Percentiles rank a stretch among this genome's conserved stretches.
These are phyloP conservation scores for Drosophila niveifrons DNA, from an alignment of 2,888 invertebrate genomes.

Conservation along the genomic window DNA sequence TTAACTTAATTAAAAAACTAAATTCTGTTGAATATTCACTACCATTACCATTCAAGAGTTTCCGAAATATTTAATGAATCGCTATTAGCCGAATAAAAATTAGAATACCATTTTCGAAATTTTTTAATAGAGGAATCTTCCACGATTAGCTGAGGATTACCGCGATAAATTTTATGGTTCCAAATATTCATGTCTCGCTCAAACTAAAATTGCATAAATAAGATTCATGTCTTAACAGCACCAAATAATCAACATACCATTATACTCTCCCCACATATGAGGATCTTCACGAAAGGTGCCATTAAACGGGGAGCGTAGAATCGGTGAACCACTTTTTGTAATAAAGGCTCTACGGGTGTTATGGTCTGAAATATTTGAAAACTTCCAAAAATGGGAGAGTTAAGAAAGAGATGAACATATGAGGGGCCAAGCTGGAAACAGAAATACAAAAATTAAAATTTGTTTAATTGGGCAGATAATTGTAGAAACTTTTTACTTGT, in stretches of 20 bases:
- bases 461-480: background rate
- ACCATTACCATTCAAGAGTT: slow-evolving; percentile 22
- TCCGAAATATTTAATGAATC: slow-evolving; percentile 73
- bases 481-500: slow-evolving; percentile 26
- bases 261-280: slow-evolving; percentile 89
- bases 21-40: too few relatives aligned
- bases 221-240: background rate
- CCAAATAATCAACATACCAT: slow-evolving; percentile 86
- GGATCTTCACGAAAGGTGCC: slow-evolving; percentile 88
- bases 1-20: too few relatives aligned
- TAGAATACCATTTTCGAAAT: slow-evolving; percentile 93
- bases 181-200: slow-evolving; percentile 94
- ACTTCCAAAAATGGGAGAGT: slow-evolving; percentile 87
- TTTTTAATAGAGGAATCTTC: slow-evolving; percentile 91
- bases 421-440: slow-evolving; percentile 89
- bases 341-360: slow-evolving; percentile 91
- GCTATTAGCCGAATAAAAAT: slow-evolving; percentile 93
- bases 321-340: slow-evolving; percentile 92
- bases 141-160: slow-evolving; percentile 90
- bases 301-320: slow-evolving; percentile 89
- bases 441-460: background rate
- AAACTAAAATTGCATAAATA: slow-evolving; percentile 87
- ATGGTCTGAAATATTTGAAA: slow-evolving; percentile 91
- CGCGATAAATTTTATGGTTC: slow-evolving; percentile 93
- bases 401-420: slow-evolving; percentile 90